Percentiles rank a stretch among this genome's conserved stretches.
Conservation (phyloP, 2,113 vertebrate species). For the Dicentrarchus labrax region DNA sequence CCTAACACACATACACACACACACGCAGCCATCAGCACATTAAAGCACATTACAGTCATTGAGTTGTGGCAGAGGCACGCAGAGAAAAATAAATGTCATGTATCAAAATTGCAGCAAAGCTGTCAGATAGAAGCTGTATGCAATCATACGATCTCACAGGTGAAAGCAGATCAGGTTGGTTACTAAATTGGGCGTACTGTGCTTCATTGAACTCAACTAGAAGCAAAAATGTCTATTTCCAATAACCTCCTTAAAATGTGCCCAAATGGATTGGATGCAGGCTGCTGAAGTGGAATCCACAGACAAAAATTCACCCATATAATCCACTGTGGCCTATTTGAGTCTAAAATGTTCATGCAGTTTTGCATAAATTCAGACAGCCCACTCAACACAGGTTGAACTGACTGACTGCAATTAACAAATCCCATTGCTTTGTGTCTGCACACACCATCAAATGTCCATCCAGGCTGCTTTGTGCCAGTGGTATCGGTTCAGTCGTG, state of each 20-base stretch:
- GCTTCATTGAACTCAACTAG: constrained; percentile 6
- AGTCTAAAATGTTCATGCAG: constrained; percentile 49
- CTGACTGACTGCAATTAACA: constrained; percentile 43
- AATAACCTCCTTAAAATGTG: constrained; percentile 8
- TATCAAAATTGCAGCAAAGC: constrained; percentile 17
- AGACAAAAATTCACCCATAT: constrained; percentile 37
- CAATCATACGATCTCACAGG: constrained; percentile 23
- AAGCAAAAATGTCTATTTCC: neutral
- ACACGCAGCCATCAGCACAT: constrained; percentile 34
- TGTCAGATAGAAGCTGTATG: neutral
- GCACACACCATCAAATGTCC: constrained; percentile 35
- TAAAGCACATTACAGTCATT: constrained; percentile 51
- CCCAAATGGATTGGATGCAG: constrained; percentile 35
- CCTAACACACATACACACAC: constrained; percentile 21
- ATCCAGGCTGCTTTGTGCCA: constrained; percentile 22
- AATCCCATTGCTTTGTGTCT: constrained; percentile 32
- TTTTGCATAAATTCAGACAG: constrained; percentile 53
- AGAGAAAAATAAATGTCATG: constrained; percentile 37
- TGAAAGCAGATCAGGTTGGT: neutral
- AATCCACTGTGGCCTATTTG: constrained; percentile 58
- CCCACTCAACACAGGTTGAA: constrained; percentile 32
- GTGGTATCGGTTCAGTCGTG: constrained; percentile 47
- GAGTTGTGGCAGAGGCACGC: constrained; percentile 25
- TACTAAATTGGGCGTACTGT: neutral
- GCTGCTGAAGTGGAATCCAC: constrained; percentile 38